Evolutionary conservation across 2,797 vertebrate species (phyloP), one percentile per base, ranked within the genome.

Genomic region (Paratrypauchen microcephalus): DNA sequence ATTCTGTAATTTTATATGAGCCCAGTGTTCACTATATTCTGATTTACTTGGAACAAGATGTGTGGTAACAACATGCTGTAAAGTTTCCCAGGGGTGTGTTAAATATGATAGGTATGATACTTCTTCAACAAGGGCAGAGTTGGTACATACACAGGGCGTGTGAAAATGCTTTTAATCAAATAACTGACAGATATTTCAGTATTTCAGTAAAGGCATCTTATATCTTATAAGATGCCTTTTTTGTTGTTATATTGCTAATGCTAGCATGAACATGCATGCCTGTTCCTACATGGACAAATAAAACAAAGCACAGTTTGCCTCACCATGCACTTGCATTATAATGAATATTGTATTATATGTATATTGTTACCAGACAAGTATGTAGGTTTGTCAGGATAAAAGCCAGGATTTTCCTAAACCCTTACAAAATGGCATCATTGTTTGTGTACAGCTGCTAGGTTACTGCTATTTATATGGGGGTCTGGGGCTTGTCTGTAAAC

Each of bases 361-460:
- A 78, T 65, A 71, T 71, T 79, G 80, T 86, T 78, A 80, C 72
- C 73, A 69, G 67, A 71, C 69, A 71, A 65, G 59, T 70, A 55
- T 79, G 68, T 61, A 77, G 75, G 73, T 85, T 81, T 50, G 15
- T 11, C 60, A 47, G 68, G 64, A 69, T 66, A 55, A 67, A 62
- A 68, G 73, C 52, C 66, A 41, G 28, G 54, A 55, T 24, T 67
- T 71, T 61, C 65, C 55, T 74, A 59, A 56, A 66, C 39, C 60
- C 30, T 75, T 50, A 13, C 55, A 65, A 63, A 79, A 79, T 54
- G 72, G 70, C 76, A 58, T 59, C 45, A 76, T 54, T 45, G 84
- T 86, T 78, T 85, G 80, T 84, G 70, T 81, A 75, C 70, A 68
- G 83, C 70, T 87, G 85, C 82, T 89, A 78, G 85, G 88, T 72